Conservation (phyloP, 23 tunicate genomes). For the Halocynthia aurantium region DNA sequence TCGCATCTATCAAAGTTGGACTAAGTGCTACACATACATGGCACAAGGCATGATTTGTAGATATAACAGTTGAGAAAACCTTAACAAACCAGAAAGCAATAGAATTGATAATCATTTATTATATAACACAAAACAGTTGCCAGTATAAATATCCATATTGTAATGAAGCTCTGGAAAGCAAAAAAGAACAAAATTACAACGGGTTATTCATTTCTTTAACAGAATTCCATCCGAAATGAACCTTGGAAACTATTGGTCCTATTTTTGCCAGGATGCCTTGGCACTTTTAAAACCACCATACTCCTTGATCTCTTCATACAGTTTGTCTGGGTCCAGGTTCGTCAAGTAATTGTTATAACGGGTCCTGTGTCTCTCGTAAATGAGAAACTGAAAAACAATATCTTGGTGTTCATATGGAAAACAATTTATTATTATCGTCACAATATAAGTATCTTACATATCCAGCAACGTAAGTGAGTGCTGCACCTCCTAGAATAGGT, state of each 20-base stretch:
- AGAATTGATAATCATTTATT: no score
- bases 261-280: constrained; percentile 89
- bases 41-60: no score
- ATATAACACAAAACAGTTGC: no score
- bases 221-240: not conserved
- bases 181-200: not conserved
- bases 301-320: constrained; percentile 67
- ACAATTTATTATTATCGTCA: not conserved
- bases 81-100: no score
- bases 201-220: not conserved
- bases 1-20: no score
- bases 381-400: constrained; percentile 29
- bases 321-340: constrained; percentile 53
- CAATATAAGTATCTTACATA: constrained; percentile 32
- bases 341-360: constrained; percentile 11
- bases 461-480: constrained; percentile 19
- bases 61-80: no score
- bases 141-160: not conserved
- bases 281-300: constrained; percentile 63
- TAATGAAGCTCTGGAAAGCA: not conserved
- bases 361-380: constrained; percentile 14
- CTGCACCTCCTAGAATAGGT: constrained; percentile 18
- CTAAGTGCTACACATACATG: no score
- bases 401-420: not conserved
- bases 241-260: not conserved